phyloP scores from a whole-genome alignment of 2,888 invertebrate genomes.

The Polia nebulosa region DNA sequence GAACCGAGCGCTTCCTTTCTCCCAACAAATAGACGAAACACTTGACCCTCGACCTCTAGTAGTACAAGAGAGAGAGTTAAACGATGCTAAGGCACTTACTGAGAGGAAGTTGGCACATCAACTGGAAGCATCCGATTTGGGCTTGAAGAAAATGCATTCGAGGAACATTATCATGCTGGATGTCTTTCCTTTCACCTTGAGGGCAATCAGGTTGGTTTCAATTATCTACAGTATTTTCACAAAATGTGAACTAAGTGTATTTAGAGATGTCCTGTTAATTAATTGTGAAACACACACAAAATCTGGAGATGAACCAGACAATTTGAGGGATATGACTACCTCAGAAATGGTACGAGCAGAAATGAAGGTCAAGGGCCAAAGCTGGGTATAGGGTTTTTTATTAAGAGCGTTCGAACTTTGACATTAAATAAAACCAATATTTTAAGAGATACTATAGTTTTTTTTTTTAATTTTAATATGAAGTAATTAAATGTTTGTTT shows the following conservation, averaged over 20 bases:
- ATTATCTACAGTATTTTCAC: background rate
- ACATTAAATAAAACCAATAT: no score
- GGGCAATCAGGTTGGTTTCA: slow-evolving; percentile 88
- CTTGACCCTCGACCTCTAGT: slow-evolving; percentile 93
- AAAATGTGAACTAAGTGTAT: background rate
- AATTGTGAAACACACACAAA: background rate
- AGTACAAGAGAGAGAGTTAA: slow-evolving; percentile 91
- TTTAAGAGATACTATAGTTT: no score
- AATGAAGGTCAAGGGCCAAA: no score
- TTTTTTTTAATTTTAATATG: no score
- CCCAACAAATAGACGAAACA: slow-evolving; percentile 92
- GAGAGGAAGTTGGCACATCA: slow-evolving; percentile 93
- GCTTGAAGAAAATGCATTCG: slow-evolving; percentile 91
- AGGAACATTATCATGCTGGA: slow-evolving; percentile 93
- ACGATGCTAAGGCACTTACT: slow-evolving; percentile 92
- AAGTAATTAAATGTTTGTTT: no score
- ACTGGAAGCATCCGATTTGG: slow-evolving; percentile 93
- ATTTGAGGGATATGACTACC: no score
- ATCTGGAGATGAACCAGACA: background rate
- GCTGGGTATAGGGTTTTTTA: no score
- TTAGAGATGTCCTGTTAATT: background rate
- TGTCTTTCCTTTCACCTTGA: slow-evolving; percentile 92
- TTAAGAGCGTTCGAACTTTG: no score
- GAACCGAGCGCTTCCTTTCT: slow-evolving; percentile 91
- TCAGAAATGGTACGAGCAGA: no score